Evolutionary conservation across 1,140 invertebrate species (phyloP).

Genomic region (Pogonomyrmex californicus): DNA sequence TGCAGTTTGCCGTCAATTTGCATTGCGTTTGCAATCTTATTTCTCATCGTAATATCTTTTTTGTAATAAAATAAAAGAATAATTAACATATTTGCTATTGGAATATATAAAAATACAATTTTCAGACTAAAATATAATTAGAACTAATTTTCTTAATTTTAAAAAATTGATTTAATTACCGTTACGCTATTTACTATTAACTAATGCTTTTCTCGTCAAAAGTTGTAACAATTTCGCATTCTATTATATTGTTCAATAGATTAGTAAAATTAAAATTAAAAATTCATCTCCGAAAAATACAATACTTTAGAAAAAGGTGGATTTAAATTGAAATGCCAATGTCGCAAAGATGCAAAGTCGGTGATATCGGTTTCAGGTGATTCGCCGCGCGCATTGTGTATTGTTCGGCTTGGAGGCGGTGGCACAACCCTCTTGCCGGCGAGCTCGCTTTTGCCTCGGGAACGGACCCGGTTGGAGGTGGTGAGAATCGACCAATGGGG

Average conservation of each 20-base stretch:
- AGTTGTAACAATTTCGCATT: not conserved
- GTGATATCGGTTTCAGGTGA: constrained; percentile 37
- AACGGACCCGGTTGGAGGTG: constrained; percentile 76
- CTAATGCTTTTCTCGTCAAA: not conserved
- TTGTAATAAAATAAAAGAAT: not conserved
- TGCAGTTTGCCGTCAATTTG: not conserved
- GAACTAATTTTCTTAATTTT: not conserved
- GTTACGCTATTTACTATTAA: not conserved
- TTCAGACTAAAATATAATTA: not conserved
- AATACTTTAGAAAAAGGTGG: not conserved
- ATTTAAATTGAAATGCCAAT: not conserved
- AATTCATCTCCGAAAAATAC: not conserved
- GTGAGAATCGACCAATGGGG: constrained; percentile 82
- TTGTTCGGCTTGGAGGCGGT: constrained; percentile 82
- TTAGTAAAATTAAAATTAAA: not conserved
- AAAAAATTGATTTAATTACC: not conserved
- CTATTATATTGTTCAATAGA: not conserved
- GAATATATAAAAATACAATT: constrained; percentile 1
- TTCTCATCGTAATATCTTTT: not conserved
- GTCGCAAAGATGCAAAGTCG: not conserved
- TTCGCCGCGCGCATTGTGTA: constrained; percentile 83
- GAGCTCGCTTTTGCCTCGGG: constrained; percentile 73
- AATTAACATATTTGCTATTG: not conserved
- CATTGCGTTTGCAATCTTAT: not conserved
- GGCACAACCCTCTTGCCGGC: constrained; percentile 79